phyloP scores from a whole-genome alignment of 1,140 invertebrate genomes.

The Paralvinella palmiformis region DNA sequence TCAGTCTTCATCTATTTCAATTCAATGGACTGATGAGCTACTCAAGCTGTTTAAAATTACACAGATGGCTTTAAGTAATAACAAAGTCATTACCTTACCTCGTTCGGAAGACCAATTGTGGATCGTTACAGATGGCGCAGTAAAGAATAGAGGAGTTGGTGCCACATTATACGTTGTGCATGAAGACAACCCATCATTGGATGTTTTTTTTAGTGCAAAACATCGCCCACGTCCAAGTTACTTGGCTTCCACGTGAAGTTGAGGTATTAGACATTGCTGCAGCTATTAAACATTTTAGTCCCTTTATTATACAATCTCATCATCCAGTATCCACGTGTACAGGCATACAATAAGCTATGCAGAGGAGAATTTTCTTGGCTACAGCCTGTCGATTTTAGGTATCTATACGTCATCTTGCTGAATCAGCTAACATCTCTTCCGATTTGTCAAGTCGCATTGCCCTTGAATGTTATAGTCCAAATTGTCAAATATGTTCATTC shows the following conservation, averaged over 20 bases:
- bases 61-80: too few species aligned
- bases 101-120: too few species aligned
- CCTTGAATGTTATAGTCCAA: constrained; percentile 12
- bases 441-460: constrained; percentile 26
- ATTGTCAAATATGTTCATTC: constrained; percentile 15
- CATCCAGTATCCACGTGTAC: constrained; percentile 26
- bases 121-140: constrained; percentile 20
- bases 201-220: constrained; percentile 24
- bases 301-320: constrained; percentile 20
- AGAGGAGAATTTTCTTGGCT: constrained; percentile 25
- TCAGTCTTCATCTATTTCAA: too few species aligned
- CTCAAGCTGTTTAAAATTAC: too few species aligned
- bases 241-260: constrained; percentile 26
- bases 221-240: constrained; percentile 17
- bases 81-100: too few species aligned
- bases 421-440: constrained; percentile 16
- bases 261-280: constrained; percentile 23
- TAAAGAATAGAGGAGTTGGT: constrained; percentile 14
- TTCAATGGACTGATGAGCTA: too few species aligned
- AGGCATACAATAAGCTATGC: constrained; percentile 24
- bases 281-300: constrained; percentile 24
- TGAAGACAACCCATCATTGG: constrained; percentile 3
- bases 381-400: constrained; percentile 21
- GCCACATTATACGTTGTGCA: constrained; percentile 23
- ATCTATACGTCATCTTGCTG: constrained; percentile 21